These are phyloP conservation scores for Drosophila grimshawi DNA, from an alignment of 1,140 invertebrate genomes.

Conservation along the genomic window DNA sequence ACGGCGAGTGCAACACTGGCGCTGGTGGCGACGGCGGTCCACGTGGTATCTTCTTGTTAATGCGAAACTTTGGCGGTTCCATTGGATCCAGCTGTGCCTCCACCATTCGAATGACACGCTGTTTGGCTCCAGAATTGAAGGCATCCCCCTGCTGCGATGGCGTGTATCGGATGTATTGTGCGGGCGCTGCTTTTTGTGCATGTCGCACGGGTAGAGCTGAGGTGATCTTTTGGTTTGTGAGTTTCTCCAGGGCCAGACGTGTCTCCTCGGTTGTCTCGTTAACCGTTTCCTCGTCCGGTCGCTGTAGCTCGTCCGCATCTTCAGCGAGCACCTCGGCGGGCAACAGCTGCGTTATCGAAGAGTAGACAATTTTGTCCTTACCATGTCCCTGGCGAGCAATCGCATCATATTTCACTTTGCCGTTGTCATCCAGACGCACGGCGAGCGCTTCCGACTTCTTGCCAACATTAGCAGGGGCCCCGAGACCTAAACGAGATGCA, in stretches of 20 bases:
- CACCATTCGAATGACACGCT: constrained; percentile 98
- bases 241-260: constrained; percentile 91
- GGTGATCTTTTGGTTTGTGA: constrained; percentile 95
- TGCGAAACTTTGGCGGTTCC: constrained; percentile 99
- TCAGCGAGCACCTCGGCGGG: constrained; percentile 96
- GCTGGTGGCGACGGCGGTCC: constrained; percentile 99
- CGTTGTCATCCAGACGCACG: constrained; percentile 95
- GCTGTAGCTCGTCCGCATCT: constrained; percentile 94
- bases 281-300: constrained; percentile 94
- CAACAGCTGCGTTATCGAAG: constrained; percentile 96
- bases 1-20: constrained; percentile 95
- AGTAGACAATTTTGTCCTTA: constrained; percentile 99
- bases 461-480: constrained; percentile 89
- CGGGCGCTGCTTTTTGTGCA: constrained; percentile 95
- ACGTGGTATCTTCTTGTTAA: constrained; percentile 97
- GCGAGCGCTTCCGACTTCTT: constrained; percentile 94
- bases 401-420: constrained; percentile 98
- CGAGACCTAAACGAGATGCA: constrained; percentile 87
- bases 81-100: constrained; percentile 98
- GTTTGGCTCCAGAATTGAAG: constrained; percentile 98
- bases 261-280: constrained; percentile 95
- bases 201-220: constrained; percentile 96
- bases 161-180: constrained; percentile 98
- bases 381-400: constrained; percentile 97
- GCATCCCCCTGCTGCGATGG: constrained; percentile 97